A percentile compares a stretch with the other conserved stretches of the same genome.
Conservation (phyloP, 2,113 vertebrate species). For the Pipa parva region DNA sequence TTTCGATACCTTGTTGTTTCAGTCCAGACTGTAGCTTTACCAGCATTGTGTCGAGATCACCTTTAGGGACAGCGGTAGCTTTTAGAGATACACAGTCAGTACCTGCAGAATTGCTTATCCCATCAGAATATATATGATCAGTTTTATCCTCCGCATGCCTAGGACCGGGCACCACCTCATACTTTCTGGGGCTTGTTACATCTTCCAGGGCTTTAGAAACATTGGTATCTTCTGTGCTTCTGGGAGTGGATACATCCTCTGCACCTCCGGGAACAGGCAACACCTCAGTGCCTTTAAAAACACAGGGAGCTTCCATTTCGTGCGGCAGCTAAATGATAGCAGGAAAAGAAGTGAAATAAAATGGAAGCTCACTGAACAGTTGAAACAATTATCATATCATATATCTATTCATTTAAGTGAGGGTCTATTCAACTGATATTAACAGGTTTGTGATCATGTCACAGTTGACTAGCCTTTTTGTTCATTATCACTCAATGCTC, state of each 20-base stretch:
- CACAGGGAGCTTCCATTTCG: not conserved
- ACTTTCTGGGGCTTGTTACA: slow-evolving; percentile 16
- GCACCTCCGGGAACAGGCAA: not conserved
- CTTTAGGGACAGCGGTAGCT: slow-evolving; percentile 19
- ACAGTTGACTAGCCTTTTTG: no score
- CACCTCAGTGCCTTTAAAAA: not conserved
- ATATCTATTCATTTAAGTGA: no score
- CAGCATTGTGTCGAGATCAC: slow-evolving; percentile 85
- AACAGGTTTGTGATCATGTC: no score
- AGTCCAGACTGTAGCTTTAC: slow-evolving; percentile 85
- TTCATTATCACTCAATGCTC: no score
- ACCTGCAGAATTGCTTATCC: not conserved
- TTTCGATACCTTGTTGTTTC: slow-evolving; percentile 80
- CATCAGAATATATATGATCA: not conserved
- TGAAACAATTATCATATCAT: no score
- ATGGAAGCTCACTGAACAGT: no score
- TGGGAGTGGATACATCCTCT: not conserved
- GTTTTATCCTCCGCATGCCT: not conserved
- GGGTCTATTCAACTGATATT: no score
- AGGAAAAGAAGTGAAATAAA: not conserved
- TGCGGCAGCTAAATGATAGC: not conserved
- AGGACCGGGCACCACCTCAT: slow-evolving; percentile 25
- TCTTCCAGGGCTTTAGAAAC: not conserved
- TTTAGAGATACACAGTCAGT: slow-evolving; percentile 44
- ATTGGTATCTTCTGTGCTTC: not conserved